Conservation (phyloP, 2,888 invertebrate species). For the Drosophila anomalipes region DNA sequence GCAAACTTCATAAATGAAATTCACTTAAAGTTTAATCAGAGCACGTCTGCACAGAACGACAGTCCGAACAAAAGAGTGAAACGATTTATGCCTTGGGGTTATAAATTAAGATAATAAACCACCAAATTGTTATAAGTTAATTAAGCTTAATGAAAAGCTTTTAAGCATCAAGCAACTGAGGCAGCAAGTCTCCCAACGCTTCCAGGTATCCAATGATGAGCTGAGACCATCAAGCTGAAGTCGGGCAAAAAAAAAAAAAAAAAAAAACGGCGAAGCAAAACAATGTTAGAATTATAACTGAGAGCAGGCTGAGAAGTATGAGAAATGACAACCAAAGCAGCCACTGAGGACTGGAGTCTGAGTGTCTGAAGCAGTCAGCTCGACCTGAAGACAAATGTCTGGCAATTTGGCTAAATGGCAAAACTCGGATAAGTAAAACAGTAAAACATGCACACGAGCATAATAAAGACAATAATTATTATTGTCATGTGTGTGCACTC, state of each 20-base stretch:
- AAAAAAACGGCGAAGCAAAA: constrained; percentile 10
- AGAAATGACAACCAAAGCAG: constrained; percentile 29
- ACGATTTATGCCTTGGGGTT: constrained; percentile 59
- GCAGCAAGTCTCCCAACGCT: constrained; percentile 26
- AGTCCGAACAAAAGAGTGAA: constrained; percentile 25
- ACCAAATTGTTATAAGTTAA: constrained; percentile 81
- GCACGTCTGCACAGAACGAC: constrained; percentile 7
- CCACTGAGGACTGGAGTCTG: constrained; percentile 12
- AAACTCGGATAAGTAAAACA: constrained; percentile 68
- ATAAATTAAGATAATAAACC: constrained; percentile 80
- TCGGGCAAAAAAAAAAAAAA: constrained; percentile 12
- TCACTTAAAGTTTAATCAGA: constrained; percentile 59
- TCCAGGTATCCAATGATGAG: constrained; percentile 31
- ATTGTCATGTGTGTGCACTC: constrained; percentile 70
- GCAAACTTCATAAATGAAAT: constrained; percentile 41
- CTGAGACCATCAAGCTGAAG: constrained; percentile 49
- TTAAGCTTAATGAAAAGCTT: constrained; percentile 81
- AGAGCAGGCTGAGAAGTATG: constrained; percentile 25
- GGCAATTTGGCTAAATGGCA: constrained; percentile 80
- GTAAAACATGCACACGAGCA: constrained; percentile 75
- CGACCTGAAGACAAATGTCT: constrained; percentile 75
- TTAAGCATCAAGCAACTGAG: constrained; percentile 55
- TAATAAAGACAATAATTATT: constrained; percentile 80
- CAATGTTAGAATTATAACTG: constrained; percentile 41
- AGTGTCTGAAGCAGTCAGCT: constrained; percentile 17